phyloP scores from a whole-genome alignment of 1,140 invertebrate genomes.

The Cepaea nemoralis region DNA sequence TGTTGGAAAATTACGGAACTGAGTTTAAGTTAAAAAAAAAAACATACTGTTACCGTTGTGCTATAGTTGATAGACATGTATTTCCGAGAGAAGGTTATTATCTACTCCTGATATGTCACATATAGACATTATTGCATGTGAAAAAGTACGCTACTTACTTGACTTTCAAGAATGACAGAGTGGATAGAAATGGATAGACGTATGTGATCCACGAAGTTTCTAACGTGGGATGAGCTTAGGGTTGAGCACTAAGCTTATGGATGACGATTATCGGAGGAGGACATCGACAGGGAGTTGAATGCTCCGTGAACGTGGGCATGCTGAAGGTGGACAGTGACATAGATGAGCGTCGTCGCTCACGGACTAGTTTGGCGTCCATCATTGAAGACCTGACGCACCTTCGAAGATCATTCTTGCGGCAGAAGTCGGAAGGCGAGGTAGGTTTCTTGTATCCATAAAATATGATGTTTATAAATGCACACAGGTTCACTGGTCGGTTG shows the following conservation, averaged over 20 bases:
- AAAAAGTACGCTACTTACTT: too few species aligned
- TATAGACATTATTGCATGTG: neutral
- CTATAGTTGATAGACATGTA: neutral
- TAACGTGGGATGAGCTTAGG: neutral
- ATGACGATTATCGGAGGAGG: slow-evolving; percentile 30
- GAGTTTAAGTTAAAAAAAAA: too few species aligned
- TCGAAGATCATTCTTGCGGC: slow-evolving; percentile 32
- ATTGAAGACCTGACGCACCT: slow-evolving; percentile 37
- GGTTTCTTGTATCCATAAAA: neutral
- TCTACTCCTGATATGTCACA: neutral
- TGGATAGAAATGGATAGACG: neutral
- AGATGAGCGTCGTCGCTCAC: slow-evolving; percentile 30
- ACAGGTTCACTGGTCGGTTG: too few species aligned
- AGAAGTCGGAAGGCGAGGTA: slow-evolving; percentile 38
- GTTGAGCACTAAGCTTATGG: slow-evolving; percentile 5
- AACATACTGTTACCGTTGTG: too few species aligned
- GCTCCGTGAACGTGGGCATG: slow-evolving; percentile 23
- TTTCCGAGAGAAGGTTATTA: neutral
- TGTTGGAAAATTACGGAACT: too few species aligned
- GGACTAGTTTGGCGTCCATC: slow-evolving; percentile 39
- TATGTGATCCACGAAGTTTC: neutral
- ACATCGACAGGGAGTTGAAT: slow-evolving; percentile 8
- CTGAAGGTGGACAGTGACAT: slow-evolving; percentile 16
- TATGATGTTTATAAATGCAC: too few species aligned
- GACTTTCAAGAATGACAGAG: neutral